These are phyloP conservation scores for Gadus macrocephalus DNA, from an alignment of 2,113 vertebrate genomes.

Conservation along the genomic window DNA sequence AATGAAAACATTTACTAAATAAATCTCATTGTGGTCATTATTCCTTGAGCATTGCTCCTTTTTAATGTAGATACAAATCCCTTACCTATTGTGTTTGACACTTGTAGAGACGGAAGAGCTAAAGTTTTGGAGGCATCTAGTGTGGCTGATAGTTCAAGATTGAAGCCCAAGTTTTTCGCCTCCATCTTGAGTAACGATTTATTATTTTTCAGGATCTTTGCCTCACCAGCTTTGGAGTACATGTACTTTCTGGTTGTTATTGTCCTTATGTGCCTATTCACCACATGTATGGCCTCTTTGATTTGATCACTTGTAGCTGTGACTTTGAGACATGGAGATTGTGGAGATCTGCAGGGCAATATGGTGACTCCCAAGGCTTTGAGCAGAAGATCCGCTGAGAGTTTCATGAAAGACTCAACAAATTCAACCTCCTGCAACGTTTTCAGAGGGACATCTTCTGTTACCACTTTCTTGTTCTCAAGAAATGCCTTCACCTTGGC, in stretches of 20 bases:
- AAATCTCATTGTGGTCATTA: not conserved
- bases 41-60: not conserved
- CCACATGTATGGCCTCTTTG: constrained; percentile 16
- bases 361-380: constrained; percentile 24
- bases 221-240: constrained; percentile 50
- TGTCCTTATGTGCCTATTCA: constrained; percentile 20
- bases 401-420: constrained; percentile 37
- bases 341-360: constrained; percentile 8
- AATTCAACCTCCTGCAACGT: constrained; percentile 38
- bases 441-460: constrained; percentile 27
- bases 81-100: constrained; percentile 26
- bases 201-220: constrained; percentile 45
- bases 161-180: constrained; percentile 33
- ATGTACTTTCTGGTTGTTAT: constrained; percentile 29
- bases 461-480: constrained; percentile 40
- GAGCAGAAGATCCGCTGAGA: constrained; percentile 36
- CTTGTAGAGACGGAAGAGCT: not conserved
- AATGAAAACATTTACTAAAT: not conserved
- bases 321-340: constrained; percentile 35
- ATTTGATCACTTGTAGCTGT: constrained; percentile 43
- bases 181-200: constrained; percentile 30
- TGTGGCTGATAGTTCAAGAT: constrained; percentile 29
- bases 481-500: constrained; percentile 43
- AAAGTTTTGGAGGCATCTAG: not conserved
- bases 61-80: not conserved